Conservation (phyloP, 2,888 invertebrate species). For the Xiphydria camelus region DNA sequence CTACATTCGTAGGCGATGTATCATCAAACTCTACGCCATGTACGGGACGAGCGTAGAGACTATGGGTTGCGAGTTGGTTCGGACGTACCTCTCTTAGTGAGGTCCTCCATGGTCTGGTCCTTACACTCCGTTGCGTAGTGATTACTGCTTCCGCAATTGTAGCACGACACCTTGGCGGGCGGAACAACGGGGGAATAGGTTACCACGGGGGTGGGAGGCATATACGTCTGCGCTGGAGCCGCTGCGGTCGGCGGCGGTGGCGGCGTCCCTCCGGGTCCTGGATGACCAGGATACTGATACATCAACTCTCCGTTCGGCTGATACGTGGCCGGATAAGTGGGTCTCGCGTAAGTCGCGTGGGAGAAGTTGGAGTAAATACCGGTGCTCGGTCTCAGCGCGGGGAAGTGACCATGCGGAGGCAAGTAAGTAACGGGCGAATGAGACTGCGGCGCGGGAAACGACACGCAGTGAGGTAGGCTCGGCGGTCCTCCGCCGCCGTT, state of each 20-base stretch:
- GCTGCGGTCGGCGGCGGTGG: slow-evolving; percentile 43
- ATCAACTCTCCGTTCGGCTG: slow-evolving; percentile 63
- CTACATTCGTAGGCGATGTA: slow-evolving; percentile 21
- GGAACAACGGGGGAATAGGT: slow-evolving; percentile 61
- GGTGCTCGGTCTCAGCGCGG: slow-evolving; percentile 47
- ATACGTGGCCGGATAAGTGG: slow-evolving; percentile 55
- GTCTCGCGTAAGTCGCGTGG: slow-evolving; percentile 49
- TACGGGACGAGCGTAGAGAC: slow-evolving; percentile 17
- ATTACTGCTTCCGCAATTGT: slow-evolving; percentile 86
- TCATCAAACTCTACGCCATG: no score
- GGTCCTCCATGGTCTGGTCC: slow-evolving; percentile 90
- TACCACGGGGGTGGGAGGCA: slow-evolving; percentile 50
- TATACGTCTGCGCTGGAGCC: slow-evolving; percentile 47
- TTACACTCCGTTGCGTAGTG: slow-evolving; percentile 87
- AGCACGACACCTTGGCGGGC: slow-evolving; percentile 76
- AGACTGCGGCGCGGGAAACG: slow-evolving; percentile 49
- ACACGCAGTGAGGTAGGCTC: slow-evolving; percentile 46
- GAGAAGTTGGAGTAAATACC: slow-evolving; percentile 53
- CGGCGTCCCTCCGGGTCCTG: slow-evolving; percentile 40
- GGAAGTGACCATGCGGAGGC: slow-evolving; percentile 52
- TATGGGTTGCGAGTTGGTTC: slow-evolving; percentile 7
- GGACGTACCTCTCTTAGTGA: slow-evolving; percentile 64
- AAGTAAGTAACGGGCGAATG: slow-evolving; percentile 44
- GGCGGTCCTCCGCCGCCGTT: slow-evolving; percentile 50
- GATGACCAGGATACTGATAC: slow-evolving; percentile 51